These are phyloP conservation scores for Scytalopus superciliaris DNA, from an alignment of 2,113 vertebrate genomes.

Conservation along the genomic window DNA sequence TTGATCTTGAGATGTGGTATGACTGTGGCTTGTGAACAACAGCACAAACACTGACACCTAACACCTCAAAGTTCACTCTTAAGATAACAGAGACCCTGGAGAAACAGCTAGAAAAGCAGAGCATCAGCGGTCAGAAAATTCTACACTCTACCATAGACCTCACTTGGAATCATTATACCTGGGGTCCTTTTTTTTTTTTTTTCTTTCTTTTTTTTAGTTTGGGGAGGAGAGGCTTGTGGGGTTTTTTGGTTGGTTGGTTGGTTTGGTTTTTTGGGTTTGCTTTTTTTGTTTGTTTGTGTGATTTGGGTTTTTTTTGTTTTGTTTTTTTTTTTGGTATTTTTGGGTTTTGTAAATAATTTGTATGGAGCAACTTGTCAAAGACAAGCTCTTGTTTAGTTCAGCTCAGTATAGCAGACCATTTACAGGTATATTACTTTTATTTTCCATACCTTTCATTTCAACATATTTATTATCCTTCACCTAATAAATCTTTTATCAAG, in stretches of 20 bases:
- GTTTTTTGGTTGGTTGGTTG: too few relatives aligned
- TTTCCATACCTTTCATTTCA: constrained; percentile 42
- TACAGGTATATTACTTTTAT: constrained; percentile 40
- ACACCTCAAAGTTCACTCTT: not conserved
- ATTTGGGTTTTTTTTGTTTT: too few relatives aligned
- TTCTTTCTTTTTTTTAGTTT: not conserved
- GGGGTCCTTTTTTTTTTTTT: not conserved
- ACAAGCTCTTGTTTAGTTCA: constrained; percentile 25
- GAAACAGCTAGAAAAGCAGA: not conserved
- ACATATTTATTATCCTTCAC: constrained; percentile 44
- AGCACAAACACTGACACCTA: not conserved
- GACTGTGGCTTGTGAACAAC: not conserved
- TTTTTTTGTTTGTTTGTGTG: not conserved
- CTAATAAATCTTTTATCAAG: constrained; percentile 71
- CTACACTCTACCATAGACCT: not conserved
- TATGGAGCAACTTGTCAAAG: not conserved
- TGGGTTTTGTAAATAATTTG: not conserved
- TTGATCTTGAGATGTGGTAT: not conserved
- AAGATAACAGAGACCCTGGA: not conserved
- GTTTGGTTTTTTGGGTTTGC: too few relatives aligned
- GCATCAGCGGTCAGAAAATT: not conserved
- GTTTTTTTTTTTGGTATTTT: too few relatives aligned
- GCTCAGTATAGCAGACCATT: not conserved
- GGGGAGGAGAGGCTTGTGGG: too few relatives aligned
- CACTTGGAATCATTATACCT: not conserved